A percentile compares a stretch with the other conserved stretches of the same genome.
Conservation (phyloP, 2,113 vertebrate genomes). For the Python bivittatus region DNA sequence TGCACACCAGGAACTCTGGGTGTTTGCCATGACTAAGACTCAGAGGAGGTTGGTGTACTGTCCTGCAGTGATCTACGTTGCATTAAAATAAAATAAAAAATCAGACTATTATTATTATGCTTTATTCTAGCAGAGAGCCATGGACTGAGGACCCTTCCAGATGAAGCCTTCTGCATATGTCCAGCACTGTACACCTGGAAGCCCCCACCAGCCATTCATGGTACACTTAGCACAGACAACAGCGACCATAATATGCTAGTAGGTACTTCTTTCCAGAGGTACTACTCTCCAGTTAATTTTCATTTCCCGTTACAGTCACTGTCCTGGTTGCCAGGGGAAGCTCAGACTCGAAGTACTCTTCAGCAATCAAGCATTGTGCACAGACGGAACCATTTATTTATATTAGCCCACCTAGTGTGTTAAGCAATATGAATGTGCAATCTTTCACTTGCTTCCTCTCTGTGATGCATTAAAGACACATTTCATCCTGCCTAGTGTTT, state of each 20-base stretch:
- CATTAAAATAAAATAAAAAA: neutral
- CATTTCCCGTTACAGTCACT: neutral
- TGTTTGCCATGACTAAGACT: neutral
- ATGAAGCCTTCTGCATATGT: neutral
- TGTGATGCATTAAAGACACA: neutral
- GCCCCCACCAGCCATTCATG: neutral
- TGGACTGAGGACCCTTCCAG: neutral
- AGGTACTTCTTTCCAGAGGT: neutral
- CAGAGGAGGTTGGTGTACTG: no score
- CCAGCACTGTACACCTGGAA: neutral
- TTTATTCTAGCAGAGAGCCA: neutral
- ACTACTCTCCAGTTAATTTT: neutral
- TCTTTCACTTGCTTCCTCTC: neutral
- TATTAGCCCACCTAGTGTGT: neutral
- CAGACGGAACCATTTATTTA: slow-evolving; percentile 13
- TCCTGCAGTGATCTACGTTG: neutral
- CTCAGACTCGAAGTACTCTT: neutral
- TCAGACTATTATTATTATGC: neutral
- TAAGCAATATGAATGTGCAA: neutral
- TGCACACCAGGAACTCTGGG: neutral
- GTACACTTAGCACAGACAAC: neutral
- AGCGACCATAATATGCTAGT: neutral
- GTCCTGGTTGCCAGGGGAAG: neutral
- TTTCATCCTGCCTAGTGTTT: neutral
- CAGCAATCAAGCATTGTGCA: neutral